These are phyloP conservation scores for Yponomeuta cagnagella DNA, from an alignment of 2,888 invertebrate genomes.

Conservation along the genomic window DNA sequence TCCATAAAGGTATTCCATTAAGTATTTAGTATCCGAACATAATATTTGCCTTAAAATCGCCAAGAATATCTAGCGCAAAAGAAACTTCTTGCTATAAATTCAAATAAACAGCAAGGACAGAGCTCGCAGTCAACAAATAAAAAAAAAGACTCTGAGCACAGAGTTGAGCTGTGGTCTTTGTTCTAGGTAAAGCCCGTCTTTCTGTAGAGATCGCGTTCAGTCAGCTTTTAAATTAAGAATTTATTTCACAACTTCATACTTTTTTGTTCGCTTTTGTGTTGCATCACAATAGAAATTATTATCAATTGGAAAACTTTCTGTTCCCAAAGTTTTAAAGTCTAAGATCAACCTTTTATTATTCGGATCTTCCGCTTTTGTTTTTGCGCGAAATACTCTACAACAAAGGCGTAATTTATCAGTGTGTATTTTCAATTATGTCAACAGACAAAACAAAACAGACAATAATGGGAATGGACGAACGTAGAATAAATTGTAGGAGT, in stretches of 20 bases:
- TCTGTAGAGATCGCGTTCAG: conserved; percentile 50
- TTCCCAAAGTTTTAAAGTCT: conserved; percentile 57
- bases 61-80: not conserved
- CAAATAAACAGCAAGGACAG: not conserved
- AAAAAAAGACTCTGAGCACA: not conserved
- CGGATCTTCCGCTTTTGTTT: conserved; percentile 41
- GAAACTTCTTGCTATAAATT: not conserved
- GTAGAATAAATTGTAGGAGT: too few relatives aligned
- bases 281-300: conserved; percentile 71
- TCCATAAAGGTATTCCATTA: not conserved
- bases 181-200: conserved; percentile 24
- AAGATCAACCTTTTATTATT: conserved; percentile 44
- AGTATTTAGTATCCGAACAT: not conserved
- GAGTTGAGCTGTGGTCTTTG: conserved; percentile 20
- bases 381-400: not conserved
- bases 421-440: conserved; percentile 27
- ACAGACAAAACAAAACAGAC: not conserved
- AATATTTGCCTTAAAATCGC: not conserved
- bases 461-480: too few relatives aligned
- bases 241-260: conserved; percentile 71
- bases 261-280: conserved; percentile 65
- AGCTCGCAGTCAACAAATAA: not conserved
- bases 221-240: conserved; percentile 71
- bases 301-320: conserved; percentile 69
- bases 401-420: conserved; percentile 34